Conservation (phyloP, 2,888 invertebrate genomes). For the Nomada ruficornis region DNA sequence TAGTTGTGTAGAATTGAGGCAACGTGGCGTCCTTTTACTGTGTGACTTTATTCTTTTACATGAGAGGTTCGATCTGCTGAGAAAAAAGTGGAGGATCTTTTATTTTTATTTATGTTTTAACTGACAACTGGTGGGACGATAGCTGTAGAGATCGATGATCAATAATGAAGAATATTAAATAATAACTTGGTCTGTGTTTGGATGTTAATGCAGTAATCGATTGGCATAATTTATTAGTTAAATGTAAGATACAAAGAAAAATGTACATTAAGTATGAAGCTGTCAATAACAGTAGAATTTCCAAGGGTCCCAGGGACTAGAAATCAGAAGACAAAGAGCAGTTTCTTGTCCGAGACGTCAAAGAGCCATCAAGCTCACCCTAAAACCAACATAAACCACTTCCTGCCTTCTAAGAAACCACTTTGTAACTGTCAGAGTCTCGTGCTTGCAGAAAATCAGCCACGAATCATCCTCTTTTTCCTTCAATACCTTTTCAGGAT, state of each 20-base stretch:
- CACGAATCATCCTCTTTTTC: too few relatives aligned
- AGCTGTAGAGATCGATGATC: neutral
- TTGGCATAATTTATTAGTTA: neutral
- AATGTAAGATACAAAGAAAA: neutral
- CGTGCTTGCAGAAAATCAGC: neutral
- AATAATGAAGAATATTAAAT: neutral
- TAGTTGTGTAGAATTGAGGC: too few relatives aligned
- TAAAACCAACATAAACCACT: neutral
- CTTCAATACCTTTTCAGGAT: too few relatives aligned
- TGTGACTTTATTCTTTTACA: too few relatives aligned
- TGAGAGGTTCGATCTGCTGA: too few relatives aligned
- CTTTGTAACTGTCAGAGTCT: neutral
- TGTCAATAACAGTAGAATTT: neutral
- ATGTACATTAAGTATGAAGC: neutral
- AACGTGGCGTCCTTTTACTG: too few relatives aligned
- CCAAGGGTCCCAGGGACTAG: neutral
- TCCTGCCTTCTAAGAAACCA: neutral
- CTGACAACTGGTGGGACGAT: too few relatives aligned
- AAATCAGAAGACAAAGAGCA: neutral
- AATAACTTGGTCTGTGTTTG: neutral
- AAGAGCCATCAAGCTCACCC: conserved; percentile 3
- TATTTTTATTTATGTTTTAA: too few relatives aligned
- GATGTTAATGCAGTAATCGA: neutral
- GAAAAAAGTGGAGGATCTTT: too few relatives aligned
- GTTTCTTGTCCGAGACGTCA: conserved; percentile 14